phyloP scores from a whole-genome alignment of 2,888 invertebrate genomes.

The Drosophila peninsularis region DNA sequence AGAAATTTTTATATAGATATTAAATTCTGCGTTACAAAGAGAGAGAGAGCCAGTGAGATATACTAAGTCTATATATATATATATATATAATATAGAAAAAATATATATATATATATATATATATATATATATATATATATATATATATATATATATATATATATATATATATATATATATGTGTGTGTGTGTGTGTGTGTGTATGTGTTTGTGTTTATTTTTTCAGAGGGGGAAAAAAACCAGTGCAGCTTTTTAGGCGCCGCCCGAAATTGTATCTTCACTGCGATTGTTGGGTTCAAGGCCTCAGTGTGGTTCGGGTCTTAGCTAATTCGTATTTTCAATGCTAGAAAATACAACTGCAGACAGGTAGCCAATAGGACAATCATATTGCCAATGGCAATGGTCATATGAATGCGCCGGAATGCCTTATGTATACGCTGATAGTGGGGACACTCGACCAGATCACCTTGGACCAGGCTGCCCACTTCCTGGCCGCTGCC shows the following conservation, averaged over 20 bases:
- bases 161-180: too few relatives aligned
- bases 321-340: conserved; percentile 85
- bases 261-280: conserved; percentile 14
- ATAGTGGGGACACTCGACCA: conserved; percentile 92
- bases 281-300: background rate
- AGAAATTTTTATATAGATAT: conserved; percentile 15
- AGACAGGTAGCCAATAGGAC: conserved; percentile 88
- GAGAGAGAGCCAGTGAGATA: too few relatives aligned
- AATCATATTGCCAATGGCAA: conserved; percentile 92
- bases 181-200: too few relatives aligned
- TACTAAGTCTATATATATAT: too few relatives aligned
- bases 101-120: too few relatives aligned
- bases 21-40: conserved; percentile 42
- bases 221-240: background rate
- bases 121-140: too few relatives aligned
- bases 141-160: too few relatives aligned
- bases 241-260: conserved; percentile 49
- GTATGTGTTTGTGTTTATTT: background rate
- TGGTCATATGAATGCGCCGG: conserved; percentile 90
- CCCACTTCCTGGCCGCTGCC: conserved; percentile 93
- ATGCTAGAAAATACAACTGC: conserved; percentile 88
- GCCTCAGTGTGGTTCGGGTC: conserved; percentile 49
- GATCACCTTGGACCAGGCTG: conserved; percentile 88
- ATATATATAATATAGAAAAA: too few relatives aligned
- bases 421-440: conserved; percentile 90